Conservation (phyloP, 2,113 vertebrate species). For the Lagopus leucura region DNA sequence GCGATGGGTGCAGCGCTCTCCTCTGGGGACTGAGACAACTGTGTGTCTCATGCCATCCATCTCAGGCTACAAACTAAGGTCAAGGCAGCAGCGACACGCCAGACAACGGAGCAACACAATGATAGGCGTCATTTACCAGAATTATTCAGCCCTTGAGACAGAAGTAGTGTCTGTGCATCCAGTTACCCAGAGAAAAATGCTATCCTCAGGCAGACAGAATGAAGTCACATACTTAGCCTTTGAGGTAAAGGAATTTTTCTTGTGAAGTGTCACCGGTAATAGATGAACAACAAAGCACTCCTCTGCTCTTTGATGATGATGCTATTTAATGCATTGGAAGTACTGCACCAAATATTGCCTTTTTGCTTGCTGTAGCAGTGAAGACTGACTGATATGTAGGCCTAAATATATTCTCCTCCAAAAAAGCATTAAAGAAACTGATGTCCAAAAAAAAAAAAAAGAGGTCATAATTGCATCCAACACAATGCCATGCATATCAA, state of each 20-base stretch:
- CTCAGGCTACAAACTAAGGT: neutral
- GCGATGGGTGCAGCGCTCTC: accelerated
- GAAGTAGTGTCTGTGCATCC: neutral
- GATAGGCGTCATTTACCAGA: neutral
- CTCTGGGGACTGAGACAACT: neutral
- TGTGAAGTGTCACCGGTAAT: neutral
- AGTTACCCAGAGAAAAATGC: neutral
- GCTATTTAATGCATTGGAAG: neutral
- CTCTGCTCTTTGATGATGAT: neutral
- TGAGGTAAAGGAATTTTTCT: conserved; percentile 20
- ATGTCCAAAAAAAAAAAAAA: neutral
- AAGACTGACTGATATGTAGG: neutral
- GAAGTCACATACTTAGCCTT: conserved; percentile 6
- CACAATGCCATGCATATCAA: neutral
- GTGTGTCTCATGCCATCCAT: accelerated
- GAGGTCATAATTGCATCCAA: neutral
- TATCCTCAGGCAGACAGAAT: neutral
- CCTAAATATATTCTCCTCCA: neutral
- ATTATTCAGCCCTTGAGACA: neutral
- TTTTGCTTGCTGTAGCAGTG: neutral
- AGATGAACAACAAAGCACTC: neutral
- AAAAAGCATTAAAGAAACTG: neutral
- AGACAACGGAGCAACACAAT: neutral
- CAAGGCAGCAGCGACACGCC: neutral
- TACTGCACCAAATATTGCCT: neutral